Percentiles rank a stretch among this genome's conserved stretches.
Evolutionary conservation across 2,797 vertebrate species (phyloP).

Genomic region (Aldrovandia affinis): DNA sequence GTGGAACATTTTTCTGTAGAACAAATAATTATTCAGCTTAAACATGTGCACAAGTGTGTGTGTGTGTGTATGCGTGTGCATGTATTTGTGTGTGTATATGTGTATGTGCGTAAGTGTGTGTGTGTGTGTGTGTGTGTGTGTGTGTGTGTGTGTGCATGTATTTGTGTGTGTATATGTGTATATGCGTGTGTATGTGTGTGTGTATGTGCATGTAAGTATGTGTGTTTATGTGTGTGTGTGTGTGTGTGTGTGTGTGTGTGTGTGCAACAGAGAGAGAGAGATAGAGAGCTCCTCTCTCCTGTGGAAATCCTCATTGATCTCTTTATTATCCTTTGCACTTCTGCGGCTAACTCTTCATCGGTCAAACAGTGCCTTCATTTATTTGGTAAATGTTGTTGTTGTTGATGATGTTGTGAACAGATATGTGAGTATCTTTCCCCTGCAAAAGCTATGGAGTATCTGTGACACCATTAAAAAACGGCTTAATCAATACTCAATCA

Average conservation of each 20-base stretch:
- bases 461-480: background rate
- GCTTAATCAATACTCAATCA: background rate
- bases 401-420: background rate
- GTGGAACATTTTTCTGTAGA: too few relatives aligned
- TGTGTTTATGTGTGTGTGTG: background rate
- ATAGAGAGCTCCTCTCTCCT: too few relatives aligned
- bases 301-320: background rate
- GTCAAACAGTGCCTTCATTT: background rate
- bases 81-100: too few relatives aligned
- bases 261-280: too few relatives aligned
- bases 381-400: background rate
- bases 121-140: too few relatives aligned
- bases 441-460: background rate
- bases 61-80: too few relatives aligned
- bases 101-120: too few relatives aligned
- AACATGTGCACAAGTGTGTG: too few relatives aligned
- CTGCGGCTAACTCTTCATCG: background rate
- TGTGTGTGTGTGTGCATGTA: background rate
- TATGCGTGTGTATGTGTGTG: background rate
- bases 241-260: background rate
- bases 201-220: background rate
- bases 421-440: background rate
- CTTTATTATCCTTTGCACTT: background rate
- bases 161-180: background rate
- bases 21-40: too few relatives aligned